Evolutionary conservation across 1,140 invertebrate species (phyloP), one percentile per base, ranked within the genome.

Genomic region (Drosophila tani): DNA sequence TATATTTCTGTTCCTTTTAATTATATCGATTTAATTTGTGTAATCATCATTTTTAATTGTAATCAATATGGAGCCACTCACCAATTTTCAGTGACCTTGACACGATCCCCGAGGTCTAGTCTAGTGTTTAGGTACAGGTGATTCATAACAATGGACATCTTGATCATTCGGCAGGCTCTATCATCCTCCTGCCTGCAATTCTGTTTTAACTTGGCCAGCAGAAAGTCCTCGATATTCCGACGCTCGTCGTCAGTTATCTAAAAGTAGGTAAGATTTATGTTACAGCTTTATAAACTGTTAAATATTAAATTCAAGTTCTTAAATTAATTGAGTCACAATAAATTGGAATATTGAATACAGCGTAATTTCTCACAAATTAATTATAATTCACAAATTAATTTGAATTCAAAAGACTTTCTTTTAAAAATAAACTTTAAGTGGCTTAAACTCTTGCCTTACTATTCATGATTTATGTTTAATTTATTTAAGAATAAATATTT

Each of bases 101-200:
- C 93, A 74, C 96, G 96, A 29, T 97, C 96, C 27, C 95, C 95
- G 5, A 96, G 86, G 81, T 96, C 96, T 75, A 97, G 94, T 50
- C 95, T 95, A 0, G 96, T 95, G 66, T 97, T 97, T 91, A 97
- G 96, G 86, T 97, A 93, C 81, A 97, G 94, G 55, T 95, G 94
- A 92, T 97, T 97, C 93, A 97, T 96, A 82, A 97, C 97, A 2
- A 95, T 96, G 5, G 97, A 95, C 65, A 97, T 91, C 92, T 97
- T 97, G 5, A 96, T 93, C 94, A 97, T 96, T 70, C 96, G 95
- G 83, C 96, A 97, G 17, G 96, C 95, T 32, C 95, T 96, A 12
- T 96, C 94, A 74, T 97, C 96, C 47, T 95, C 94, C 58, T 96
- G 95, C 2, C 95, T 94, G 82, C 96, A 97, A 93, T 96, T 96